Conservation (phyloP, 2,797 vertebrate species). For the Anguilla anguilla region DNA sequence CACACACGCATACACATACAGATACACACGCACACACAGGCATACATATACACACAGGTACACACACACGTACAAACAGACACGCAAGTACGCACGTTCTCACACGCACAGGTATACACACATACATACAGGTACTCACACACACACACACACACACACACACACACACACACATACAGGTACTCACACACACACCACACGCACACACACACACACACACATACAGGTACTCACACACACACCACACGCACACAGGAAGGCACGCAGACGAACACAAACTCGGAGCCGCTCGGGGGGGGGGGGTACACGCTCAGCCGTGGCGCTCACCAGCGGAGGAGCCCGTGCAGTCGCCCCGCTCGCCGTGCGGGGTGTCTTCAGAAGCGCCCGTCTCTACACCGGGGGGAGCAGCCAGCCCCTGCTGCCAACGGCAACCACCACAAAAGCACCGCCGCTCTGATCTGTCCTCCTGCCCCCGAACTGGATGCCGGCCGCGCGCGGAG, state of each 20-base stretch:
- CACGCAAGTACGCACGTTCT: slow-evolving; percentile 4
- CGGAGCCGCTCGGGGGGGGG: background rate
- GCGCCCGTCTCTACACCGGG: slow-evolving; percentile 41
- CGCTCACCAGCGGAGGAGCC: slow-evolving; percentile 16
- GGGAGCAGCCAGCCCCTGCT: slow-evolving; percentile 40
- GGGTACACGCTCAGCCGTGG: background rate
- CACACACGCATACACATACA: background rate
- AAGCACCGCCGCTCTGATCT: slow-evolving; percentile 44
- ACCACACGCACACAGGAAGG: background rate
- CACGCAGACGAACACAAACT: background rate
- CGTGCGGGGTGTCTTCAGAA: slow-evolving; percentile 37
- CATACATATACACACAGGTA: background rate
- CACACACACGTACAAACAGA: background rate
- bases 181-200: slow-evolving; percentile 1
- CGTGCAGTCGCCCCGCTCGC: background rate
- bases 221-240: slow-evolving; percentile 15
- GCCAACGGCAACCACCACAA: slow-evolving; percentile 47
- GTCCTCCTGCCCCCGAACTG: slow-evolving; percentile 33
- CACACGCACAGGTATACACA: slow-evolving; percentile 3
- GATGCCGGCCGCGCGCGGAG: background rate
- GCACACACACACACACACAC: background rate
- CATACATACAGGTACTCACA: slow-evolving; percentile 5
- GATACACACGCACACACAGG: background rate
- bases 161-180: background rate
- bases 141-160: slow-evolving; percentile 8